A percentile compares a stretch with the other conserved stretches of the same genome.
These are phyloP conservation scores for Glyphotaelius pellucidus DNA, from an alignment of 2,888 invertebrate species.

Conservation along the genomic window DNA sequence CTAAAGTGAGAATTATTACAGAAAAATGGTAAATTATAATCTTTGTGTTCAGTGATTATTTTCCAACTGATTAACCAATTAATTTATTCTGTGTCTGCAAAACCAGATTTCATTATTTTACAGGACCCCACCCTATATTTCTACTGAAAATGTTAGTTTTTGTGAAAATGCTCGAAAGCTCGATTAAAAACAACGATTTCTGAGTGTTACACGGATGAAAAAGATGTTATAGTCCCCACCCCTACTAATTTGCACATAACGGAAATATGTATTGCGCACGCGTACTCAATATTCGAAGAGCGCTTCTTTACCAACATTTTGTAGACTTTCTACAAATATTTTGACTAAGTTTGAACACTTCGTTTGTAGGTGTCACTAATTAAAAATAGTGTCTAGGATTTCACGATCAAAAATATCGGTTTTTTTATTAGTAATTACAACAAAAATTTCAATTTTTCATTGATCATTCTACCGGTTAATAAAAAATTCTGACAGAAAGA, in stretches of 20 bases:
- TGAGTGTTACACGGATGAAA: neutral
- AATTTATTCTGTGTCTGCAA: too few species aligned
- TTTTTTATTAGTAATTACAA: too few species aligned
- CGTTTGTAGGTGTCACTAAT: neutral
- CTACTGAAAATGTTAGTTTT: neutral
- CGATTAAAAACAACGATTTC: neutral
- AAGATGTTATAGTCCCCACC: neutral
- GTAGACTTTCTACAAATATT: neutral
- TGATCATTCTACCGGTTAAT: neutral
- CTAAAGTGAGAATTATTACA: neutral
- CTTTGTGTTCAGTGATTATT: neutral
- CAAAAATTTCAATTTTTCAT: neutral
- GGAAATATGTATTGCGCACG: slow-evolving; percentile 51
- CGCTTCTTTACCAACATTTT: slow-evolving; percentile 23
- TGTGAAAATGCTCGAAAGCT: neutral
- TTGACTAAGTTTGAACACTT: neutral
- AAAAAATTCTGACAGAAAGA: neutral
- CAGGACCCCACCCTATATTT: too few species aligned
- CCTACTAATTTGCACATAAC: slow-evolving; percentile 49
- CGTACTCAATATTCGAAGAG: slow-evolving; percentile 33
- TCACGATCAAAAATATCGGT: neutral
- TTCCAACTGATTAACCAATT: too few species aligned
- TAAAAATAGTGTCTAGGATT: neutral
- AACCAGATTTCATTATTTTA: too few species aligned
- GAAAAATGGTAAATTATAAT: neutral